These are phyloP conservation scores for Corapipo altera DNA, from an alignment of 2,113 vertebrate species.

Conservation along the genomic window DNA sequence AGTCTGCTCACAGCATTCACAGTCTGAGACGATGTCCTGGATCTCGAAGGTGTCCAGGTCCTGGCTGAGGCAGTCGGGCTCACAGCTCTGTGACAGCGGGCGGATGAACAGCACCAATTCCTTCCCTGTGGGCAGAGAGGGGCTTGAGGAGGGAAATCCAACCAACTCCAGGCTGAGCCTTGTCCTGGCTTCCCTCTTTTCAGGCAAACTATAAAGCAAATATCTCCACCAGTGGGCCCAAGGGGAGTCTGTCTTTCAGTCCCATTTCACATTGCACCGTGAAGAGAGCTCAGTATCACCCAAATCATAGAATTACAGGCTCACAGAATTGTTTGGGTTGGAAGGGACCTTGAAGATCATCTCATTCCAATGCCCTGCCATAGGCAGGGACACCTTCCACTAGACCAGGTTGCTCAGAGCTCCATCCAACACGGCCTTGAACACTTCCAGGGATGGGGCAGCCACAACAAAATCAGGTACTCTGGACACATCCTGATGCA, in stretches of 20 bases:
- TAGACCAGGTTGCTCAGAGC: background rate
- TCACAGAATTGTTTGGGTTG: too few relatives aligned
- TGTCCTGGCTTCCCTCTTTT: accelerated
- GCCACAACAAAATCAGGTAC: background rate
- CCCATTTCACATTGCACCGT: background rate
- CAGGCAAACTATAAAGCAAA: accelerated
- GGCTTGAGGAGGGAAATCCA: accelerated
- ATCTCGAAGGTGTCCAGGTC: slow-evolving; percentile 78
- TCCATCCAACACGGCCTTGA: background rate
- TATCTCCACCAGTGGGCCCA: background rate
- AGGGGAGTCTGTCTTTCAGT: background rate
- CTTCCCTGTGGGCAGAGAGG: slow-evolving; percentile 76
- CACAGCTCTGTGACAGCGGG: slow-evolving; percentile 63
- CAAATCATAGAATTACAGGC: background rate
- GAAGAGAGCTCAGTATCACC: background rate
- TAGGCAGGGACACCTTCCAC: background rate
- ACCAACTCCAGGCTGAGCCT: background rate
- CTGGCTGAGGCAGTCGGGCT: slow-evolving; percentile 65
- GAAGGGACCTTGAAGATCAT: too few relatives aligned
- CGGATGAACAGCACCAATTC: slow-evolving; percentile 84
- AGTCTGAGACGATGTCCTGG: slow-evolving; percentile 70
- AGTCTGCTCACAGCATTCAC: slow-evolving; percentile 62
- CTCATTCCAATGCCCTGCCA: background rate
- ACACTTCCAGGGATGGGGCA: background rate
- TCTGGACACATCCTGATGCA: background rate